Evolutionary conservation across 2,113 vertebrate species (phyloP), one percentile per base, ranked within the genome.

Genomic region (Centropus bengalensis): DNA sequence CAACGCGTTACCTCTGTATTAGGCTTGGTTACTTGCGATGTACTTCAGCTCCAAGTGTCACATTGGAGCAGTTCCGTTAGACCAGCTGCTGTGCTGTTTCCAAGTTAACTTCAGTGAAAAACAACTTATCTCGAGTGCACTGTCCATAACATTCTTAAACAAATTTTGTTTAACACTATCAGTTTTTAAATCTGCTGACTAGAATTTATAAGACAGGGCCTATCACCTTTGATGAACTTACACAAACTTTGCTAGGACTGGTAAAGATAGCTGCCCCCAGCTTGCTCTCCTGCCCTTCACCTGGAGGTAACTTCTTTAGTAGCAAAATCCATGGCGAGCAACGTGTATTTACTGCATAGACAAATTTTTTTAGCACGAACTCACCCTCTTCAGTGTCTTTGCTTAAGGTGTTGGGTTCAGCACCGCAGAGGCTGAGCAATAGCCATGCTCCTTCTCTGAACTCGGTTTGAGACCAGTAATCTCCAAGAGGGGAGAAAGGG

Each of bases 171-270:
- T 91, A 74, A 59, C 33, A 21, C 36, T 73, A 80, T 83, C 86
- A 54, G 32, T 40, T 92, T 93, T 86, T 49, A 76, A 83, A 88
- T 77, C 76, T 80, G 0, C 58, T 74, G 52, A 83, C 36, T 67
- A 38, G 30, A 80, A 92, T 91, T 96, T 66, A 32, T 88, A 88
- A 88, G 83, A 70, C 80, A 67, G 47, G 52, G 19, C 44, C 67
- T 93, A 88, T 95, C 67, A 80, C 44, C 58, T 89, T 76, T 88
- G 78, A 91, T 91, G 78, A 89, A 76, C 77, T 78, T 60, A 63
- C 86, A 64, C 47, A 93, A 89, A 82, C 84, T 94, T 93, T 85
- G 49, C 62, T 54, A 22, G 66, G 70, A 76, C 59, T 0, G 0
- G 14, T 47, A 83, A 88, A 81, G 71, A 66, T 45, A 68, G 47